Conservation (phyloP, 2,797 vertebrate genomes). For the Pelobates cultripes region DNA sequence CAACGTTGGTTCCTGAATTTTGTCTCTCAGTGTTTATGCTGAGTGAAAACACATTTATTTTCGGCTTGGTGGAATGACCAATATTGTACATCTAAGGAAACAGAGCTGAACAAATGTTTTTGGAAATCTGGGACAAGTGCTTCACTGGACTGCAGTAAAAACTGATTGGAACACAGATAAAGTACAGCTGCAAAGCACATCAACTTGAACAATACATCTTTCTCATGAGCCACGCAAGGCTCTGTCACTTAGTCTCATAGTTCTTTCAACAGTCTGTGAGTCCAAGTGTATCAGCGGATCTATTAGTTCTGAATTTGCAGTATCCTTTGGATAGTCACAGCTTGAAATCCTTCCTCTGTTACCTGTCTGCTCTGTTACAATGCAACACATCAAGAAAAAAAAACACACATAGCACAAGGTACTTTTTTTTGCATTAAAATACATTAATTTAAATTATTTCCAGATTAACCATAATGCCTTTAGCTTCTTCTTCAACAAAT, state of each 20-base stretch:
- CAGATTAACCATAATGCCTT: no score
- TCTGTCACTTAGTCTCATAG: neutral
- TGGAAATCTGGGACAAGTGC: neutral
- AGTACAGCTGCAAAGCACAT: conserved; percentile 5
- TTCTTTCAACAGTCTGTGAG: neutral
- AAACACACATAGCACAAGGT: no score
- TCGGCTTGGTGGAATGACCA: neutral
- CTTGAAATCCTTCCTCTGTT: neutral
- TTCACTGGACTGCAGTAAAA: conserved; percentile 19
- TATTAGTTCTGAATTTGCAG: neutral
- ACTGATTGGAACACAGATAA: conserved; percentile 7
- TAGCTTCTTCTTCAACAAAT: no score
- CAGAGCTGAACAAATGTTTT: neutral
- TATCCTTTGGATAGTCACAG: neutral
- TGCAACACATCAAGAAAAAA: no score
- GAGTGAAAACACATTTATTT: neutral
- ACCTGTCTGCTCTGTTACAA: neutral
- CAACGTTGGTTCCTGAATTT: no score
- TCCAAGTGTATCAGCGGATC: neutral
- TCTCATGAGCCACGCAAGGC: conserved; percentile 5
- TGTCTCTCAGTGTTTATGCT: neutral
- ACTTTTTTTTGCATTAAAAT: no score
- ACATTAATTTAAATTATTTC: no score
- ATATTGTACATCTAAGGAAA: neutral
- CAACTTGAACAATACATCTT: conserved; percentile 24